Base-by-base conservation (phyloP, 2,113 vertebrate genomes). In the Anas platyrhynchos region DNA sequence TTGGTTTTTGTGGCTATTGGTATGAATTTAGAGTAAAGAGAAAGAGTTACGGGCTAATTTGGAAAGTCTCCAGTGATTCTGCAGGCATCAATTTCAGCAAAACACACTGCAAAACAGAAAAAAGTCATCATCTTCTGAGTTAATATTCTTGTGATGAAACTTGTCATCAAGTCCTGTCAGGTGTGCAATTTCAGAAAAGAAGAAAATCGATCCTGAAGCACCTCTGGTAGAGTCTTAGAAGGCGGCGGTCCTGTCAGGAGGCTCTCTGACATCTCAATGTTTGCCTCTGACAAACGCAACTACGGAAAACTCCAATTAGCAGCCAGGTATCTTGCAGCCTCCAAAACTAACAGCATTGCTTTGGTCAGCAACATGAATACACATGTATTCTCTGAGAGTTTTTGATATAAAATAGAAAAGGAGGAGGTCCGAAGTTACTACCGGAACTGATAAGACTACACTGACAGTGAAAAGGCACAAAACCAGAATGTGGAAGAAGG, bases 141-240 rank as follows among this genome's bases (percentile, higher is more conserved):
- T 97, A 94, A 97, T 95, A 97, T 94, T 96, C 93, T 96, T 87
- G 86, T 85, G 95, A 96, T 93, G 91, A 94, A 96, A 91, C 76
- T 83, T 93, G 86, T 94, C 92, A 93, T 83, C 69, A 93, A 95
- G 67, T 76, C 71, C 96, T 97, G 95, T 91, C 96, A 95, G 96
- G 90, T 95, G 88, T 89, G 94, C 92, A 96, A 96, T 96, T 94
- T 95, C 77, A 90, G 72, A 87, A 87, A 83, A 87, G 91, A 94
- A 88, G 82, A 95, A 95, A 97, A 97, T 91, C 67, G 80, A 96
- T 97, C 93, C 71, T 88, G 88, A 80, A 91, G 94, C 83, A 90
- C 81, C 91, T 94, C 75, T 94, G 93, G 85, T 95, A 94, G n/a
- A 79, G 91, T 85, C 88, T 94, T 92, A 41, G 68, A 94, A 80